Evolutionary conservation across 2,888 invertebrate genomes (phyloP), one percentile per base, ranked within the genome.

Genomic region (Drosophila kanekoi): DNA sequence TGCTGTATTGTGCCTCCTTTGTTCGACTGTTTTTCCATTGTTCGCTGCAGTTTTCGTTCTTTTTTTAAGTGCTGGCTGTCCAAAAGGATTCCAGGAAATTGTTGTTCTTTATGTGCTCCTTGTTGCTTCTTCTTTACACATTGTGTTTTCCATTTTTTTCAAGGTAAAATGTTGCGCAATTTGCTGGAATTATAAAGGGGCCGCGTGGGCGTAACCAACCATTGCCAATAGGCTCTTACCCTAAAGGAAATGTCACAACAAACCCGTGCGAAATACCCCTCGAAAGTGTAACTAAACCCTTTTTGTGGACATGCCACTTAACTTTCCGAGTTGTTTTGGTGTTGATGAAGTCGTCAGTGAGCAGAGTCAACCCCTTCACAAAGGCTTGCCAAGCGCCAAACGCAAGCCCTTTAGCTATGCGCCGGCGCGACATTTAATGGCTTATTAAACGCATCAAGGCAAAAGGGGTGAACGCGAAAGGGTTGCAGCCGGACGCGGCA

Each of bases 381-480:
- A 35, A 56, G n/a, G 53, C 41, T 35, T 54, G 33, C 57, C 40
- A n/a, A n/a, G n/a, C n/a, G 41, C 18, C 18, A 37, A 40, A 23
- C 43, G 16, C 23, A 58, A 77, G 70, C 77, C 81, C 70, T 72
- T 71, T 74, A 53, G 59, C 57, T 33, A 35, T 41, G 73, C 72
- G 62, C 66, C 52, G 45, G 65, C 67, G 71, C 65, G 45, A 33
- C 71, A 69, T 64, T 83, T 88, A 85, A 85, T 86, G 81, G 77
- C 66, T 81, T 86, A 88, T 83, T 85, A 86, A 81, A 82, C 79
- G 56, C 44, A 45, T 58, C 43, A 48, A 8, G 49, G 53, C 33
- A 54, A 40, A 71, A 52, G 65, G 79, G 76, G 20, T 38, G 40
- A 18, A 13, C 9, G 18, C 13, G 16, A 14, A 60, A 60, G 70